These are phyloP conservation scores for Troglohyphantes excavatus DNA, from an alignment of 2,888 invertebrate species.

Conservation along the genomic window DNA sequence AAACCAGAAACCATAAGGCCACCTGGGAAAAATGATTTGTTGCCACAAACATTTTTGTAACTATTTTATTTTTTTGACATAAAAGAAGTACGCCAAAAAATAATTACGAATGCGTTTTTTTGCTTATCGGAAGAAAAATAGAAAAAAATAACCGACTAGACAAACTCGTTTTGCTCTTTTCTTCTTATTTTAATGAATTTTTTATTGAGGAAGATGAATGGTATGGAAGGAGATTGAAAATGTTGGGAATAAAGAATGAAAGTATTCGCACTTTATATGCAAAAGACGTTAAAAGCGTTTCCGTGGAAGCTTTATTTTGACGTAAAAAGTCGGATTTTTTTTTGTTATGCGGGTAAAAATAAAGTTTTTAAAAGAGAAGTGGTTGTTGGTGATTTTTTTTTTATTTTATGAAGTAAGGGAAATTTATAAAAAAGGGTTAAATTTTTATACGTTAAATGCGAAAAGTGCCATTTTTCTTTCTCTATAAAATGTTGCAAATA, in stretches of 20 bases:
- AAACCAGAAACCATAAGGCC: constrained; percentile 9
- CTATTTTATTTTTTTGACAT: background rate
- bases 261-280: background rate
- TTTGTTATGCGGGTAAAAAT: background rate
- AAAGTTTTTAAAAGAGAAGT: too few relatives aligned
- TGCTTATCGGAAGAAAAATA: background rate
- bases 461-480: too few relatives aligned
- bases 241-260: background rate
- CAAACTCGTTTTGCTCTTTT: background rate
- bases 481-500: too few relatives aligned
- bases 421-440: too few relatives aligned
- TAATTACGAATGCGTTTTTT: background rate
- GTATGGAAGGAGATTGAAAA: background rate
- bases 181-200: constrained; percentile 18
- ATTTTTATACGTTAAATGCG: too few relatives aligned
- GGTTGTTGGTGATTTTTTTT: too few relatives aligned
- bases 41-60: background rate
- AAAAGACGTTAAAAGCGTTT: constrained; percentile 1
- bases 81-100: background rate
- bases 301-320: background rate
- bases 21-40: constrained; percentile 15
- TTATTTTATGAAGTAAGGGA: too few relatives aligned
- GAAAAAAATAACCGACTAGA: too few relatives aligned
- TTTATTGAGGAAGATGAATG: constrained; percentile 20
- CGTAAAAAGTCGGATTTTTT: background rate